These are phyloP conservation scores for Ceuthmochares aereus DNA, from an alignment of 2,113 vertebrate genomes.

Conservation along the genomic window DNA sequence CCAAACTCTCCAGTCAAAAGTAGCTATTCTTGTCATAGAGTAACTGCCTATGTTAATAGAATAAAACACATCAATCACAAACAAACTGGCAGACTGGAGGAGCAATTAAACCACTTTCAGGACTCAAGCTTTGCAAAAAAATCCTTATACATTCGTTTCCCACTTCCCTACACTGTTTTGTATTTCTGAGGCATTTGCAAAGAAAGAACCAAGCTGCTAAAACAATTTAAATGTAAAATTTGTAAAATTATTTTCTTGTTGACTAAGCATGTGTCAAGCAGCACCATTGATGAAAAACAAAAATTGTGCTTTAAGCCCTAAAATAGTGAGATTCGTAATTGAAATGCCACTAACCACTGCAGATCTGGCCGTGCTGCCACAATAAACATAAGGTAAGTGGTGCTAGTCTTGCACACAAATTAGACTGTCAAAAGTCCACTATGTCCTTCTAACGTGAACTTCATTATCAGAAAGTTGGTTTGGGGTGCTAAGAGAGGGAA, in stretches of 20 bases:
- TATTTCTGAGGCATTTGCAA: neutral
- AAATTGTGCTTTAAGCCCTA: neutral
- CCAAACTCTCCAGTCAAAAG: neutral
- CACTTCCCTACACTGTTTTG: neutral
- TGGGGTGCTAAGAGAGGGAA: neutral
- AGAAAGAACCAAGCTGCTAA: neutral
- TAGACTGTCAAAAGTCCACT: neutral
- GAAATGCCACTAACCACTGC: neutral
- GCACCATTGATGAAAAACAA: neutral
- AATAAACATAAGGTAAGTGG: neutral
- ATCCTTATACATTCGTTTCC: neutral
- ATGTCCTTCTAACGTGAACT: slow-evolving; percentile 23
- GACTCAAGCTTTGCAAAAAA: neutral
- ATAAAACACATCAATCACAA: neutral
- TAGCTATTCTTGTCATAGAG: neutral
- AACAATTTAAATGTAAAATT: neutral
- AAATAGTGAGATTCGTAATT: neutral
- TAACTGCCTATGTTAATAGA: neutral
- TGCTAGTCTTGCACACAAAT: neutral
- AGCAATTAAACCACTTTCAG: neutral
- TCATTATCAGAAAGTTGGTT: slow-evolving; percentile 49
- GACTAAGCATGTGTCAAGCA: neutral
- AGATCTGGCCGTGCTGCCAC: neutral
- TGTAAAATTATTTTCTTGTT: neutral
- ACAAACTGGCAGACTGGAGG: neutral